Evolutionary conservation across 2,797 vertebrate species (phyloP).

Genomic region (Sebastes hubbsi): DNA sequence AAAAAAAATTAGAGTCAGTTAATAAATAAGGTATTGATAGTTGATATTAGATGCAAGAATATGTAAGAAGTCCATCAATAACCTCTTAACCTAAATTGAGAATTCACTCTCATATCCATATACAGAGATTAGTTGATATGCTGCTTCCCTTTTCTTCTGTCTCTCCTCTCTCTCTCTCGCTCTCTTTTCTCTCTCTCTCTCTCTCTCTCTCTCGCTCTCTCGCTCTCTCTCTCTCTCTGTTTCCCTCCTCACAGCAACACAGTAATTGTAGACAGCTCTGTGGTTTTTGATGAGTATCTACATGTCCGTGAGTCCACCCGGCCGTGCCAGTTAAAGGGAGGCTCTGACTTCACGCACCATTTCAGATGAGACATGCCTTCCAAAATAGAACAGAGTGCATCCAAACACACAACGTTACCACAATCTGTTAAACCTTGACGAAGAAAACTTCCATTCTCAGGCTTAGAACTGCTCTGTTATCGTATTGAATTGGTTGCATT

Average conservation of each 20-base stretch:
- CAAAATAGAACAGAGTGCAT: constrained; percentile 32
- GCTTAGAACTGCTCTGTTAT: not conserved
- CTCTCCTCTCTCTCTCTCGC: not conserved
- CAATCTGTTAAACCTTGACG: not conserved
- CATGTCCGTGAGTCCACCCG: not conserved
- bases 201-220: not conserved
- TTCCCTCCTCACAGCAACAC: constrained; percentile 1
- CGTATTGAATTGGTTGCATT: not conserved
- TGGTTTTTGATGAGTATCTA: constrained; percentile 51
- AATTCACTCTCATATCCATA: not conserved
- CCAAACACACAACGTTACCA: not conserved
- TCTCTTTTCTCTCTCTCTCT: not conserved
- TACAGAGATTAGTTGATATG: not conserved
- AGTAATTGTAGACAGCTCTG: constrained; percentile 30
- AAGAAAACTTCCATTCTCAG: not conserved
- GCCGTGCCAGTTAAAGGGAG: constrained; percentile 20
- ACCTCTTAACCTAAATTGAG: too few relatives aligned
- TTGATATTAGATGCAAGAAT: too few relatives aligned
- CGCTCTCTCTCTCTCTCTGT: not conserved
- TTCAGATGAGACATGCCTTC: constrained; percentile 30
- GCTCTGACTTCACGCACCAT: constrained; percentile 25
- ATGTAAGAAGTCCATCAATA: too few relatives aligned
- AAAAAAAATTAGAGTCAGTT: too few relatives aligned
- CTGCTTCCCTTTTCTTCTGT: not conserved
- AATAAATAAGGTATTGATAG: too few relatives aligned